phyloP scores from a whole-genome alignment of 1,140 invertebrate species.

The Bombus consobrinus region DNA sequence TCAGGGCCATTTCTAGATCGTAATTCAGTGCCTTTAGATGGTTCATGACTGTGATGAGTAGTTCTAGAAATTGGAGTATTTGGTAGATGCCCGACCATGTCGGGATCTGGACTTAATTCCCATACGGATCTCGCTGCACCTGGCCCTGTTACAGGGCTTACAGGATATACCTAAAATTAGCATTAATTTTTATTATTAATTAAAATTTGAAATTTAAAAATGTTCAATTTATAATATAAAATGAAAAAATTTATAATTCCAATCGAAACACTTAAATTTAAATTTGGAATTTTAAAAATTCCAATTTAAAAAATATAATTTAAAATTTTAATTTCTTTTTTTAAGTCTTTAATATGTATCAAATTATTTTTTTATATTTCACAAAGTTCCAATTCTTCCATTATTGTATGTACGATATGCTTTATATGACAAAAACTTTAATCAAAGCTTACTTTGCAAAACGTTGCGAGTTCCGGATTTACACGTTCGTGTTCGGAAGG shows the following conservation, averaged over 20 bases:
- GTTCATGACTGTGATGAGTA: constrained; percentile 77
- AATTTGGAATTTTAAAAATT: background rate
- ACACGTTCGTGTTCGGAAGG: constrained; percentile 73
- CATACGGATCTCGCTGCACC: constrained; percentile 93
- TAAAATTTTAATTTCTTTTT: background rate
- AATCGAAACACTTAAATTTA: background rate
- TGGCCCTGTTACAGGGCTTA: constrained; percentile 86
- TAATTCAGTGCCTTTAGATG: constrained; percentile 63
- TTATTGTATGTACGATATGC: background rate
- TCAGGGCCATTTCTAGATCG: constrained; percentile 73
- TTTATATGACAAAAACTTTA: background rate
- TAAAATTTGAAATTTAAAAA: background rate
- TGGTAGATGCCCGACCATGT: constrained; percentile 82
- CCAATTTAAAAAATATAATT: background rate
- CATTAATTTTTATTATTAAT: background rate
- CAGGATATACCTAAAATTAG: constrained; percentile 78
- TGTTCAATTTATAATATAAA: background rate
- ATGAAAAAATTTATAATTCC: background rate
- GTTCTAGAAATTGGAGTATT: constrained; percentile 87
- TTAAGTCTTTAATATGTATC: background rate
- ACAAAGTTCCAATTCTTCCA: background rate
- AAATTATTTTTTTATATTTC: background rate
- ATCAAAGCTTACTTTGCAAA: constrained; percentile 76
- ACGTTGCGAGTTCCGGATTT: constrained; percentile 81
- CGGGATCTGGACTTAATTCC: constrained; percentile 86